Base-by-base conservation (phyloP, 1,140 invertebrate species). In the Zaprionus lachaisei region DNA sequence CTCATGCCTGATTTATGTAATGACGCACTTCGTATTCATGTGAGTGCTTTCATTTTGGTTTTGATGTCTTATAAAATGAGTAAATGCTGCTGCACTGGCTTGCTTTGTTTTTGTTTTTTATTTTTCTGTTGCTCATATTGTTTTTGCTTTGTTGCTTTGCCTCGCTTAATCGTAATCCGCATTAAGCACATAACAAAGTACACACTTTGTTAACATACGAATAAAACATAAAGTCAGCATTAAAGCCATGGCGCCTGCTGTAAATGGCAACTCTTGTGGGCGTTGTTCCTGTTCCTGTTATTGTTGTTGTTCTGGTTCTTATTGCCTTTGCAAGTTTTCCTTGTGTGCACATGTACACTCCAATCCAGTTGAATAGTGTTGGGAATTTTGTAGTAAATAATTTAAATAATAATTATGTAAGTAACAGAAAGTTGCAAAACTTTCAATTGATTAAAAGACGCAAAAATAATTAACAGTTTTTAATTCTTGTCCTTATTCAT, bases 201-300 rank as follows among this genome's bases (percentile, higher is more conserved):
- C 70, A 68, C 83, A 86, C 80, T 87, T 87, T 87, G 83, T 87
- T 80, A 83, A 77, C 83, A 86, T 82, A 58, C 74, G 66, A 83
- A 80, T 58, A 68, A 60, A 68, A 61, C 64, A 64, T 70, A 64
- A 75, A 87, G 84, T 76, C 80, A 41, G 65, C 73, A 69, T 75
- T 87, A 86, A 86, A 80, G 73, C 49, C 65, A 68, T 64, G 77
- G 51, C 72, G 67, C 49, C 74, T 69, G 72, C 37, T 69, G 69
- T 22, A 65, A 81, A 82, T 81, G 80, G 66, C 44, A 28, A 55
- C 54, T 41, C 49, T 60, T 22, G 47, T 51, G 31, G 9, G 11
- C 24, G n/a, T 77, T 80, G 26, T 49, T 70, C 17, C 5, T 37
- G 37, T 15, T 38, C 12, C 14, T 9, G n/a, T 67, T 72, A 7